Base-by-base conservation (phyloP, 1,140 invertebrate genomes). In the Muscidifurax raptorellus region DNA sequence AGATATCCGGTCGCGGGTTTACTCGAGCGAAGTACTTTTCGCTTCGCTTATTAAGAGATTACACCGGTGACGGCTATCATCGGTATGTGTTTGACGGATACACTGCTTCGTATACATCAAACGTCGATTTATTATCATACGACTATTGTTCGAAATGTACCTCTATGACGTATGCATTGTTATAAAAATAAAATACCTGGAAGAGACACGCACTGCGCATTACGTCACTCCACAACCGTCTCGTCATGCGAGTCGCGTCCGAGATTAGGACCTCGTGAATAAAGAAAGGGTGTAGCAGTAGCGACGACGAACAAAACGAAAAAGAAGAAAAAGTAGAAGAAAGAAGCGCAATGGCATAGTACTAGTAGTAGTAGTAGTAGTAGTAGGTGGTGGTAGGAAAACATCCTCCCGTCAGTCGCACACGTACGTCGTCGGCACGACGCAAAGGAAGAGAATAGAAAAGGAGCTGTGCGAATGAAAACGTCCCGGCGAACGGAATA, bases 401-500 rank as follows among this genome's bases (percentile, higher is more conserved):
- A 81, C 71, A 64, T 75, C 25, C 66, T 69, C 27, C 27, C 66
- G 27, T 0, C 27, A 10, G 28, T 12, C 12, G 28, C 27, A 69
- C 66, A 30, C 66, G 66, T 30, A 30, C 66, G 66, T 30, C 66
- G 66, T 30, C 66, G 66, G 52, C 52, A 18, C 18, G 52, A 18
- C 52, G 52, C 52, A 59, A 59, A 59, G 52, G 52, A 59, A 28
- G 27, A 27, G 66, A 69, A 69, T 44, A 77, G 22, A 59, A 28
- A 66, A 44, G 80, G 85, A 74, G 80, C 67, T 36, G 66, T 66
- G 78, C 88, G 88, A 90, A 91, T 92, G 89, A 91, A 91, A 91
- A 90, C 87, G 89, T 92, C 88, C 84, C 80, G 81, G 76, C 80
- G 80, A 78, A 91, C 87, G 87, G 88, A 91, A 91, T 91, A 90